A percentile compares a stretch with the other conserved stretches of the same genome.
phyloP scores from a whole-genome alignment of 2,888 invertebrate species.

The Drosophila lacicola region DNA sequence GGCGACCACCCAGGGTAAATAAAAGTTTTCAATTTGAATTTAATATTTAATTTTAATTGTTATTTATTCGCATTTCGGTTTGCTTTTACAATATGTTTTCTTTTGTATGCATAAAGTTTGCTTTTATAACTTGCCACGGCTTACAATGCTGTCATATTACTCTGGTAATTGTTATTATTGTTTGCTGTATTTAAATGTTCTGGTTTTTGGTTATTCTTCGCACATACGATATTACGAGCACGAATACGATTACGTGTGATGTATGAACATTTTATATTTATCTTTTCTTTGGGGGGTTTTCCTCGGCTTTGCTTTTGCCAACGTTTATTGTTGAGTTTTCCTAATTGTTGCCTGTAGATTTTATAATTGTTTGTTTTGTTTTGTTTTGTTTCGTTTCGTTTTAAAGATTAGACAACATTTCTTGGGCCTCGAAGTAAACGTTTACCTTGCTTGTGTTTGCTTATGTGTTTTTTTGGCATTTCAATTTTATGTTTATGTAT shows the following conservation, averaged over 20 bases:
- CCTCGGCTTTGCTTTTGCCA: constrained; percentile 12
- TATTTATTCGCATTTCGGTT: constrained; percentile 76
- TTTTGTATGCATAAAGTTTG: constrained; percentile 69
- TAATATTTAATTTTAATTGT: constrained; percentile 79
- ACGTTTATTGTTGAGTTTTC: constrained; percentile 34
- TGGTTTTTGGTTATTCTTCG: constrained; percentile 27
- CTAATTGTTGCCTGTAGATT: constrained; percentile 22
- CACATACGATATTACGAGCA: constrained; percentile 40
- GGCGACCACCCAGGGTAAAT: constrained; percentile 14
- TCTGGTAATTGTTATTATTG: constrained; percentile 63
- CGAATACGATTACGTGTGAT: constrained; percentile 43
- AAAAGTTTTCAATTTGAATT: constrained; percentile 51
- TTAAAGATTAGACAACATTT: constrained; percentile 60
- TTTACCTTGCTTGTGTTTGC: constrained; percentile 47
- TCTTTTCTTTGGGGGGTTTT: constrained; percentile 10
- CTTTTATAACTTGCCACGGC: constrained; percentile 48
- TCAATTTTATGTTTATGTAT: constrained; percentile 18
- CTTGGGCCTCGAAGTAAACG: constrained; percentile 57
- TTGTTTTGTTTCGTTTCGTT: constrained; percentile 1
- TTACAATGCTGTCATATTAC: constrained; percentile 47
- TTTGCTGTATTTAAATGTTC: constrained; percentile 55
- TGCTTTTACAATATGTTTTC: constrained; percentile 71
- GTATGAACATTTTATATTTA: constrained; percentile 53
- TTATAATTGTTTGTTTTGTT: not conserved
- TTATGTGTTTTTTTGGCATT: constrained; percentile 32